Evolutionary conservation across 2,797 vertebrate genomes (phyloP).

Genomic region (Chrosomus eos): DNA sequence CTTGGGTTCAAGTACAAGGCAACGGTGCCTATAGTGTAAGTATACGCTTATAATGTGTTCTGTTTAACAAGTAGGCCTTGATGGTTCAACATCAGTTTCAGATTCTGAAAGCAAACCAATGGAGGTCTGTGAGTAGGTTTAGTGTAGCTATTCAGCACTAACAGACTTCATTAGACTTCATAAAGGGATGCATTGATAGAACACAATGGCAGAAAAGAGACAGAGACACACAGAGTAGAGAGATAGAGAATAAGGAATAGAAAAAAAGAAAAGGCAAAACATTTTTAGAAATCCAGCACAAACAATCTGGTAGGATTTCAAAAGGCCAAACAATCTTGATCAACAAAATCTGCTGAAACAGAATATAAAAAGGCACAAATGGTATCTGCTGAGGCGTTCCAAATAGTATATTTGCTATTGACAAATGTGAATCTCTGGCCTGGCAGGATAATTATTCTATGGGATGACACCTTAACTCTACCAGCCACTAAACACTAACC

Average conservation of each 20-base stretch:
- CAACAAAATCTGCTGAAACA: not conserved
- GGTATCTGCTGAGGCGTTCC: not conserved
- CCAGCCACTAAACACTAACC: not conserved
- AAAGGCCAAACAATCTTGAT: not conserved
- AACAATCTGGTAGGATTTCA: not conserved
- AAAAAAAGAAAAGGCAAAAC: not conserved
- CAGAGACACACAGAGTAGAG: not conserved
- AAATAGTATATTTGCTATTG: not conserved
- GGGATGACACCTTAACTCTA: not conserved
- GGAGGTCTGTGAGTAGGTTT: constrained; percentile 13
- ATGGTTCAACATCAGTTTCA: not conserved
- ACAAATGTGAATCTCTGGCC: not conserved
- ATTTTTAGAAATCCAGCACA: not conserved
- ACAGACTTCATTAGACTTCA: constrained; percentile 53
- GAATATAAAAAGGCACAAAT: not conserved
- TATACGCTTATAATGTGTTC: not conserved
- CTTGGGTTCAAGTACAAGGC: not conserved
- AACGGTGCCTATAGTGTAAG: not conserved
- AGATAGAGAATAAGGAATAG: not conserved
- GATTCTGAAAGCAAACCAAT: constrained; percentile 11
- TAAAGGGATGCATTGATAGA: constrained; percentile 50
- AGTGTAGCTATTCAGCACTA: constrained; percentile 1
- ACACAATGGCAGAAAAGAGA: constrained; percentile 44
- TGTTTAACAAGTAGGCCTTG: constrained; percentile 12
- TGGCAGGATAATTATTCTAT: not conserved